phyloP scores from a whole-genome alignment of 2,888 invertebrate genomes.

The Eubasilissa splendida region DNA sequence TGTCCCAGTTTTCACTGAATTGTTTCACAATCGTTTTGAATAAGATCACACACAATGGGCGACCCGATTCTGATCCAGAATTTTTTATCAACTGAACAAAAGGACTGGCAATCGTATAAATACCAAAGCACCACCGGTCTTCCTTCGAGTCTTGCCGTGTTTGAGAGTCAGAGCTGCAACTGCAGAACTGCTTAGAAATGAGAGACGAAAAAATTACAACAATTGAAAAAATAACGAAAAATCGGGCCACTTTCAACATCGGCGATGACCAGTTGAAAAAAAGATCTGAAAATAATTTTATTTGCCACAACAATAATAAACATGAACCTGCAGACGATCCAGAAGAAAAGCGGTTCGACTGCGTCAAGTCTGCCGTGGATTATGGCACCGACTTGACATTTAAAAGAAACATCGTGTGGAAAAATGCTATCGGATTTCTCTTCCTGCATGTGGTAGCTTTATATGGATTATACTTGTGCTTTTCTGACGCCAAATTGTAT shows the following conservation, averaged over 20 bases:
- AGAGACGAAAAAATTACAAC: too few relatives aligned
- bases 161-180: too few relatives aligned
- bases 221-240: too few relatives aligned
- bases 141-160: too few relatives aligned
- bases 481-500: slow-evolving; percentile 60
- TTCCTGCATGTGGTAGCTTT: slow-evolving; percentile 71
- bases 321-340: neutral
- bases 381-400: slow-evolving; percentile 68
- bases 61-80: too few relatives aligned
- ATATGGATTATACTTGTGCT: slow-evolving; percentile 66
- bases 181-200: too few relatives aligned
- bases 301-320: neutral
- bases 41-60: too few relatives aligned
- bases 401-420: slow-evolving; percentile 75
- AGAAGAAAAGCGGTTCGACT: neutral
- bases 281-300: neutral
- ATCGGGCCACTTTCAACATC: neutral
- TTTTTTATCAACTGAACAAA: too few relatives aligned
- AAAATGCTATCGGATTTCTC: slow-evolving; percentile 75
- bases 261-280: neutral
- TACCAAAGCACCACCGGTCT: too few relatives aligned
- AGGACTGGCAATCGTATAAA: too few relatives aligned
- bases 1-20: too few relatives aligned
- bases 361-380: neutral
- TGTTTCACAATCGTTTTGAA: too few relatives aligned